Evolutionary conservation across 2,888 invertebrate genomes (phyloP).

Genomic region (Aspidiotus destructor): DNA sequence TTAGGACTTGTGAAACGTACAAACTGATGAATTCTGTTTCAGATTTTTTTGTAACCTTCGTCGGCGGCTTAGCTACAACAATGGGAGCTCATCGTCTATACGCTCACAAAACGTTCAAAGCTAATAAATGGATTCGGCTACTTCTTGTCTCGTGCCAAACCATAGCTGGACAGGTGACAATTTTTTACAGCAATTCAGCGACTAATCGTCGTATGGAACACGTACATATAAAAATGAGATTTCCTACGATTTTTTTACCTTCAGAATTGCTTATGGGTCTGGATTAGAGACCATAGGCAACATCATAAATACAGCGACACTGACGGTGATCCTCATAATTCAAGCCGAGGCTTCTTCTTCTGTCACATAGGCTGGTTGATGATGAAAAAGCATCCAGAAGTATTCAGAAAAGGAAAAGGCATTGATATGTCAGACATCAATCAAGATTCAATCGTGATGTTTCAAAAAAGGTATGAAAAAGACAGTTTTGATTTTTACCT

Average conservation of each 20-base stretch:
- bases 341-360: constrained; percentile 75
- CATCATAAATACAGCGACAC: constrained; percentile 70
- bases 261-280: constrained; percentile 63
- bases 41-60: constrained; percentile 17
- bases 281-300: constrained; percentile 70
- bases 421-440: constrained; percentile 69
- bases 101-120: constrained; percentile 70
- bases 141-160: constrained; percentile 58
- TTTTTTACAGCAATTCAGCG: neutral
- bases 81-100: constrained; percentile 72
- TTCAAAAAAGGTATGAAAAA: constrained; percentile 59
- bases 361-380: constrained; percentile 80
- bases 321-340: constrained; percentile 70
- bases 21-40: neutral
- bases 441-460: constrained; percentile 60
- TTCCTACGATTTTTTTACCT: neutral
- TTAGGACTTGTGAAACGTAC: neutral
- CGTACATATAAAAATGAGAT: neutral
- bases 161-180: constrained; percentile 63
- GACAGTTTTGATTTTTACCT: neutral
- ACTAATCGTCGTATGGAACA: neutral
- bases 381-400: constrained; percentile 65
- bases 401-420: constrained; percentile 53
- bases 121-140: constrained; percentile 51
- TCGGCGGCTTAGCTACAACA: constrained; percentile 40